Conservation (phyloP, 1,140 invertebrate genomes). For the Drosophila nigrodunni region DNA sequence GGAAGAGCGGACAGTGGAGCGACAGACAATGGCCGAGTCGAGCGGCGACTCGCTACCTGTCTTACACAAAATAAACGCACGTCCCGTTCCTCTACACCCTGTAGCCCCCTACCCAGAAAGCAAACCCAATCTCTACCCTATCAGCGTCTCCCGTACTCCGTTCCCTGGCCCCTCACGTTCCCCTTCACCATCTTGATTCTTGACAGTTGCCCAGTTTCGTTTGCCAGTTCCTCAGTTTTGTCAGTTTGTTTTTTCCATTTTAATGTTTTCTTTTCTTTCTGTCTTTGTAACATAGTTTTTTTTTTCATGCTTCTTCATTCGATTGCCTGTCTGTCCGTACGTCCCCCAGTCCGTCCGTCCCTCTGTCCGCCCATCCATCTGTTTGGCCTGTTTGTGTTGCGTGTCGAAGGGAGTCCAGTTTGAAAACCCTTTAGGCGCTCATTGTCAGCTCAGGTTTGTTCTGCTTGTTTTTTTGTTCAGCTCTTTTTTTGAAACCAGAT, state of each 20-base stretch:
- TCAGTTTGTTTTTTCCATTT: constrained; percentile 51
- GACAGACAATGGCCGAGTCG: constrained; percentile 58
- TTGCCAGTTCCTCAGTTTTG: constrained; percentile 47
- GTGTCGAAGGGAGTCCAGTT: constrained; percentile 48
- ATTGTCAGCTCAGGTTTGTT: constrained; percentile 74
- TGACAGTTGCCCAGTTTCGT: constrained; percentile 51
- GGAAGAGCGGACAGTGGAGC: constrained; percentile 12
- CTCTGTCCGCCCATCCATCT: constrained; percentile 23
- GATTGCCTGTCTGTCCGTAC: constrained; percentile 25
- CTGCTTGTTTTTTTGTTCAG: constrained; percentile 26
- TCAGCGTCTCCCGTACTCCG: neutral
- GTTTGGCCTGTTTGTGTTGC: constrained; percentile 28
- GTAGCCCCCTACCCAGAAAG: neutral
- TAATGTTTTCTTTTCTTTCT: constrained; percentile 62
- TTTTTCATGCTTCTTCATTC: constrained; percentile 38
- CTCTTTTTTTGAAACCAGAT: constrained; percentile 36
- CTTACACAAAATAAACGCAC: constrained; percentile 81
- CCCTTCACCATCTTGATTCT: constrained; percentile 28
- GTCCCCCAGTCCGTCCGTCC: constrained; percentile 4
- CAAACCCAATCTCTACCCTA: constrained; percentile 2
- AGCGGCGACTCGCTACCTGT: constrained; percentile 72
- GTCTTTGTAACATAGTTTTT: constrained; percentile 71
- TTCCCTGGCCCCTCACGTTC: neutral
- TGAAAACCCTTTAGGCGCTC: constrained; percentile 75
- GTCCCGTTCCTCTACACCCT: constrained; percentile 31